Base-by-base conservation (phyloP, 2,888 invertebrate genomes). In the Trichogramma dendrolimi region DNA sequence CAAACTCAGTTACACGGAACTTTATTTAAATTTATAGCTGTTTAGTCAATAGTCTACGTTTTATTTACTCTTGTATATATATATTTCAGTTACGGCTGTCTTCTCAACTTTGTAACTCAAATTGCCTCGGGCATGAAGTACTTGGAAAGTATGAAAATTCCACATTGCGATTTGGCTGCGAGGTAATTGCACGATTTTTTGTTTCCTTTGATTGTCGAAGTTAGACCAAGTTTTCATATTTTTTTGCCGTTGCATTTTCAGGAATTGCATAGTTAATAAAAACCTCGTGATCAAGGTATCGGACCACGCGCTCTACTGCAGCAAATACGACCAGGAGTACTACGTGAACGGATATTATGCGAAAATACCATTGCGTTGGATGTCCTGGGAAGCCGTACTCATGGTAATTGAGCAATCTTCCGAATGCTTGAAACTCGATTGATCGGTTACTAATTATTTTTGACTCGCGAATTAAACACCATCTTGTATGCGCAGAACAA, bases 121-220 rank as follows among this genome's bases (percentile, higher is more conserved):
- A 89, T 95, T 72, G 91, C 94, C 66, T 92, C 92, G 58, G 95
- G 94, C 68, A 94, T 95, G 93, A 92, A 92, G 77, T 94, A 94
- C 80, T 84, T 96, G 79, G 95, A 96, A 81, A 89, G 90, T 53
- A 84, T 92, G 79, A 91, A 92, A 77, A 86, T 94, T 80, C 91
- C 94, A 58, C 95, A 95, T 81, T 86, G 94, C 69, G 94, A 95
- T 81, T 83, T 95, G 70, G 90, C 94, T 61, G 91, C 94, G 58
- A 85, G 90, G 90, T 90, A 82, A 81, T 27, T 27, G 72, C 65
- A 53, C 10, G 41, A 10, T 39, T 5, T 6, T 41, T 7, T 7
- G n/a, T 43, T 52, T 27, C 41, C 42, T 42, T 50, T 40, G 27
- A 41, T 11, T 6, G 8, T 14, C 27, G 27, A 27, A n/a, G 8